Evolutionary conservation across 2,888 invertebrate species (phyloP).

Genomic region (Teinopalpus imperialis): DNA sequence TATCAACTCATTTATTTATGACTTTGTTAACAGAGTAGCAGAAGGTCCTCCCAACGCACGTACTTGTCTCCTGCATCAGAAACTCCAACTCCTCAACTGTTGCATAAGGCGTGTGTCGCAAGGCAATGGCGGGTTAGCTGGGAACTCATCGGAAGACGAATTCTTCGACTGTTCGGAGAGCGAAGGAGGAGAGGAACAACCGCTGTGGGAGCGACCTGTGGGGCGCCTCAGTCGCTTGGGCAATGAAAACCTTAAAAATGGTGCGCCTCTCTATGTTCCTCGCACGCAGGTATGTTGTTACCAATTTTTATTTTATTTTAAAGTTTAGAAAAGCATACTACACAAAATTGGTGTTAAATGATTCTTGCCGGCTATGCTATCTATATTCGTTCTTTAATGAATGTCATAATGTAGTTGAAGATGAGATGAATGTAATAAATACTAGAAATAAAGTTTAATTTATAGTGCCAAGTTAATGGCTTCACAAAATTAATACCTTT

Average conservation of each 20-base stretch:
- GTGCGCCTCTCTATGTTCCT: slow-evolving; percentile 67
- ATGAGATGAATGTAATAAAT: no score
- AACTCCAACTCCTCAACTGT: slow-evolving; percentile 93
- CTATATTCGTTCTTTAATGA: no score
- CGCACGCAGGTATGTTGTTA: slow-evolving; percentile 70
- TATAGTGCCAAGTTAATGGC: no score
- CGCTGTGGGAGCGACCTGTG: slow-evolving; percentile 62
- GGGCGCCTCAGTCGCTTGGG: slow-evolving; percentile 63
- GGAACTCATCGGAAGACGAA: slow-evolving; percentile 83
- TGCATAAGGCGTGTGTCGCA: slow-evolving; percentile 85
- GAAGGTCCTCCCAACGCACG: slow-evolving; percentile 92
- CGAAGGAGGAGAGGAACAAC: slow-evolving; percentile 74
- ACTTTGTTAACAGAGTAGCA: slow-evolving; percentile 85
- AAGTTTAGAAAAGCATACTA: no score
- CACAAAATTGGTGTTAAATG: no score
- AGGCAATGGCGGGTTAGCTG: slow-evolving; percentile 67
- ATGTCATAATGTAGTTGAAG: no score
- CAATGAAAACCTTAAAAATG: slow-evolving; percentile 63
- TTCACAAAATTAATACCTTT: no score
- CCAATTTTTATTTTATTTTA: no score
- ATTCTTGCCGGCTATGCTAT: no score
- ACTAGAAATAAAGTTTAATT: no score
- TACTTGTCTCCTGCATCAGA: slow-evolving; percentile 96
- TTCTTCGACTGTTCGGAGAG: slow-evolving; percentile 90
- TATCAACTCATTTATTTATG: no score